Evolutionary conservation across 2,113 vertebrate genomes (phyloP).

Genomic region (Cranoglanis bouderius): DNA sequence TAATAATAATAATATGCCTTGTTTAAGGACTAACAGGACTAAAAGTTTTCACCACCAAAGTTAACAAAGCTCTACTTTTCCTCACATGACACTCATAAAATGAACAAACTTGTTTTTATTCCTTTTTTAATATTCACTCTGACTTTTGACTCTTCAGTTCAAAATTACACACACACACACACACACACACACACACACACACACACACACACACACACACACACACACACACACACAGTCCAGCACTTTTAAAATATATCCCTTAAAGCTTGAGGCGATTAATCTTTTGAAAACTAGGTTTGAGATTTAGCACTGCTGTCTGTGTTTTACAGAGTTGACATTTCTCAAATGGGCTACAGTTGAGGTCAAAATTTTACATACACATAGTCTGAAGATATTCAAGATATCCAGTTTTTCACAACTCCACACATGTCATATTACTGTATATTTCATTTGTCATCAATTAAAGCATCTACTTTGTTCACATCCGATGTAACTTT

Average conservation of each 20-base stretch:
- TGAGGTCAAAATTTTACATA: not conserved
- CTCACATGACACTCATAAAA: not conserved
- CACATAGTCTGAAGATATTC: not conserved
- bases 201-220: not conserved
- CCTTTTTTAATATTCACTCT: not conserved
- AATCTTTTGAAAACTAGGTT: not conserved
- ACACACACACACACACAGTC: not conserved
- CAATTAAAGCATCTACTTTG: not conserved
- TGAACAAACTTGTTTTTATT: slow-evolving; percentile 6
- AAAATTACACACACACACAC: too few species aligned
- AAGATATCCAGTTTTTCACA: not conserved
- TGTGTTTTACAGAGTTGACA: not conserved
- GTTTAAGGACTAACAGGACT: not conserved
- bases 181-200: too few species aligned
- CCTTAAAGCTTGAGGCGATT: slow-evolving; percentile 13
- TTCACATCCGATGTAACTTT: not conserved
- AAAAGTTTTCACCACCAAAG: not conserved
- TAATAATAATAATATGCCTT: not conserved
- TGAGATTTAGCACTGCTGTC: not conserved
- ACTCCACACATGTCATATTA: not conserved
- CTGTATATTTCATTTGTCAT: not conserved
- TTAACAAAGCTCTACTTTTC: not conserved
- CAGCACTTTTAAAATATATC: not conserved
- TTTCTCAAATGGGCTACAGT: not conserved
- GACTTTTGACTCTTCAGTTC: not conserved